Base-by-base conservation (phyloP, 2,888 invertebrate species). In the Tryphoninae sp. region DNA sequence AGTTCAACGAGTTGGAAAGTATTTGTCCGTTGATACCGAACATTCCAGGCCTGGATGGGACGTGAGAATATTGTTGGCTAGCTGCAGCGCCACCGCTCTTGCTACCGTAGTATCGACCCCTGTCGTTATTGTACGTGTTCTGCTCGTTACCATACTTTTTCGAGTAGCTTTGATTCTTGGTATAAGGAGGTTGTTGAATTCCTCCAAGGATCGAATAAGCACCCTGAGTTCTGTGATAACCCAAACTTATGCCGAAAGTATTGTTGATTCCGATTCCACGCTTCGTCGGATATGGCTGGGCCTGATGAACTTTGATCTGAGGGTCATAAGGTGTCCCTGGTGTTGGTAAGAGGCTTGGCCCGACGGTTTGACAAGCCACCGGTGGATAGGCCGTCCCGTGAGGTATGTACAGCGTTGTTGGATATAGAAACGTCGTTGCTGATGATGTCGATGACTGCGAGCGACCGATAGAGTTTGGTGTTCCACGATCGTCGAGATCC, bases 261-360 rank as follows among this genome's bases (percentile, higher is more conserved):
- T 58, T 73, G 45, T 59, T 55, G 11, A 65, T 68, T 22, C 62
- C 59, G n/a, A 65, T 68, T 45, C 62, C 59, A 7, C 64, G 45
- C 19, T 74, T 79, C 1, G 1, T 45, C 9, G 55, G 26, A n/a
- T 26, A 40, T 8, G 49, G n/a, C n/a, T 51, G 11, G 40, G 2
- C n/a, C 23, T 67, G 72, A 26, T 67, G 73, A 19, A 67, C 40
- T 23, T 72, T 78, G 1, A 65, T 4, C 8, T 58, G 11, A 9
- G 53, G 7, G 23, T 83, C 72, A 69, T 72, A 73, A n/a, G 49
- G 8, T 53, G 65, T 53, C 49, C 72, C 45, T 0, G 91, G 91
- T 11, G 91, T 91, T 2, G 91, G 91, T 19, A 91, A 82, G n/a
- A 91, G 86, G 78, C 90, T 91, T 42, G 86, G 80, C 23, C 88